Evolutionary conservation across 1,140 invertebrate genomes (phyloP).

Genomic region (Penaeus japonicus): DNA sequence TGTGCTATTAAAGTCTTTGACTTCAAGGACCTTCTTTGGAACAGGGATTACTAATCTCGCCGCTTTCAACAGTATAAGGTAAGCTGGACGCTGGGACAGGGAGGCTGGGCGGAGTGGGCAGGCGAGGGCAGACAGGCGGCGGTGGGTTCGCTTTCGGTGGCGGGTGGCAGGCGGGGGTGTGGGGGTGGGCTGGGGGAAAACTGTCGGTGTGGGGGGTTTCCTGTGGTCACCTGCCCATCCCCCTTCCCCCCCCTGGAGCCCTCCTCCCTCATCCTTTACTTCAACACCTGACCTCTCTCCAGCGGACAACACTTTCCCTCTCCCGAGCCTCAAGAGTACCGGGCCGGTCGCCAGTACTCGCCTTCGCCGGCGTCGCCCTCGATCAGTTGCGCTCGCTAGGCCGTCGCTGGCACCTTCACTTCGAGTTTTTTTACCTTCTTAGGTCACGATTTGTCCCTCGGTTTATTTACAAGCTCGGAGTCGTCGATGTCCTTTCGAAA

Average conservation of each 20-base stretch:
- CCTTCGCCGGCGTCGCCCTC: no score
- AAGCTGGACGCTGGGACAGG: background rate
- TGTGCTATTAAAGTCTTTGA: background rate
- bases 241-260: background rate
- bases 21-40: slow-evolving; percentile 10
- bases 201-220: background rate
- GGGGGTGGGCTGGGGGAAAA: background rate
- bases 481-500: no score
- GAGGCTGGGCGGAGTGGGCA: background rate
- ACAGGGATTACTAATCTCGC: background rate
- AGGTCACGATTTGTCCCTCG: no score
- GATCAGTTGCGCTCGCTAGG: no score
- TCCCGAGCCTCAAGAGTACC: background rate
- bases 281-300: background rate
- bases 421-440: no score
- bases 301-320: background rate
- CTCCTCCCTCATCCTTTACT: no score
- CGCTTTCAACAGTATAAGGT: no score
- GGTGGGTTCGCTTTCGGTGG: background rate
- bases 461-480: no score
- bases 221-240: slow-evolving; percentile 19
- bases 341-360: no score
- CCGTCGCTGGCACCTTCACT: no score
- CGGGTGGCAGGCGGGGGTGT: background rate
- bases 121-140: background rate